These are phyloP conservation scores for Callyntrura sp. DNA, from an alignment of 2,888 invertebrate genomes.

Conservation along the genomic window DNA sequence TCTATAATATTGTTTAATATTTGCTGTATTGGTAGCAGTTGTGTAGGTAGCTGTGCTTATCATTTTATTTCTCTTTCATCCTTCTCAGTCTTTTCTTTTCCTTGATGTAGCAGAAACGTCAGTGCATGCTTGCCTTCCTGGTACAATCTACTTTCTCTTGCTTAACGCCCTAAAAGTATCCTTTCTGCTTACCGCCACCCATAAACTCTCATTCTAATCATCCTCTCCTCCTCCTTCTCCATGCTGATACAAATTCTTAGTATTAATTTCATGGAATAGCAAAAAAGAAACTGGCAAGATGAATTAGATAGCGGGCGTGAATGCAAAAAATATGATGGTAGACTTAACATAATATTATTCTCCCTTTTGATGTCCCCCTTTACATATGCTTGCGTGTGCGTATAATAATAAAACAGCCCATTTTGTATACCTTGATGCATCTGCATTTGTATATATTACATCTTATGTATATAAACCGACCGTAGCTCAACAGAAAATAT, in stretches of 20 bases:
- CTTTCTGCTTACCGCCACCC: conserved; percentile 25
- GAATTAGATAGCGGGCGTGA: conserved; percentile 45
- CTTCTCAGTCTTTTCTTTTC: neutral
- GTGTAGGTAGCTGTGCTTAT: conserved; percentile 16
- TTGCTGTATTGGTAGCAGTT: neutral
- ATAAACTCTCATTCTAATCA: conserved; percentile 19
- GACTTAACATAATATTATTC: neutral
- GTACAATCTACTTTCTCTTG: conserved; percentile 75
- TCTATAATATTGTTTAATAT: neutral
- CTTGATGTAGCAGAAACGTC: neutral
- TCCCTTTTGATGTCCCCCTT: no score
- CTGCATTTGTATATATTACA: neutral
- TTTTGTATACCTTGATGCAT: neutral
- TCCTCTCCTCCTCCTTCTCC: neutral
- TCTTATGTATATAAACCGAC: no score
- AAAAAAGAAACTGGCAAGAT: conserved; percentile 10
- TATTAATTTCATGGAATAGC: conserved; percentile 10
- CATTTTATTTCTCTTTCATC: conserved; percentile 35
- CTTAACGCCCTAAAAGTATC: conserved; percentile 78
- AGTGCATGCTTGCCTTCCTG: neutral
- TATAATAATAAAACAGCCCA: neutral
- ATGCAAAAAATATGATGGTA: conserved; percentile 66
- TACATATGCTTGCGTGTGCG: neutral
- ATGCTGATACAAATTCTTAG: neutral
- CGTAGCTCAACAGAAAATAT: conserved; percentile 8